These are phyloP conservation scores for Carassius auratus DNA, from an alignment of 2,113 vertebrate genomes.

Conservation along the genomic window DNA sequence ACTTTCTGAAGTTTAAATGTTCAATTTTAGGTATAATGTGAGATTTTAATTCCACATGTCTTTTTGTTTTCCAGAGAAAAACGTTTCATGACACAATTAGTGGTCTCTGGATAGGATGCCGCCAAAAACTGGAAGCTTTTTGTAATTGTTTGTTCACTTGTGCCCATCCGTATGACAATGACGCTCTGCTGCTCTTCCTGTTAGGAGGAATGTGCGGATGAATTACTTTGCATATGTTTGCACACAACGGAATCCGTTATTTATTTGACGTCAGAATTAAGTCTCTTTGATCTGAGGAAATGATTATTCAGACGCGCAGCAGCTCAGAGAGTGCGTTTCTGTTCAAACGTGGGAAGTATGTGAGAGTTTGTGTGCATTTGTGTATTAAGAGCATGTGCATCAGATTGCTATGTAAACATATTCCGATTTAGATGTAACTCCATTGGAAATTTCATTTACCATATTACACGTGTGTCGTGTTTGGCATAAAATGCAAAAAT, in stretches of 20 bases:
- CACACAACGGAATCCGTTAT: constrained; percentile 48
- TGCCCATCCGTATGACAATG: constrained; percentile 39
- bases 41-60: neutral
- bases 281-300: constrained; percentile 18
- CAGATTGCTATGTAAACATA: constrained; percentile 20
- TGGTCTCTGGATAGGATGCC: constrained; percentile 35
- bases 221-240: constrained; percentile 49
- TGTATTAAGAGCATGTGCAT: constrained; percentile 36
- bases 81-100: constrained; percentile 46
- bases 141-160: constrained; percentile 51
- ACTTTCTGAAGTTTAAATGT: neutral
- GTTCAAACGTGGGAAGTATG: neutral
- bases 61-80: constrained; percentile 57
- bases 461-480: neutral
- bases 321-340: constrained; percentile 4
- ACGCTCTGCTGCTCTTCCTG: constrained; percentile 9
- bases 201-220: neutral
- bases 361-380: neutral
- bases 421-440: constrained; percentile 9
- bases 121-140: constrained; percentile 47
- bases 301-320: neutral
- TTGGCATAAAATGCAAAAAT: constrained; percentile 49
- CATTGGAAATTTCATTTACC: constrained; percentile 8
- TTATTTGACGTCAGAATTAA: constrained; percentile 33
- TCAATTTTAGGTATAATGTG: neutral